A percentile compares a stretch with the other conserved stretches of the same genome.
Conservation (phyloP, 2,888 invertebrate genomes). For the Maniola hyperantus region DNA sequence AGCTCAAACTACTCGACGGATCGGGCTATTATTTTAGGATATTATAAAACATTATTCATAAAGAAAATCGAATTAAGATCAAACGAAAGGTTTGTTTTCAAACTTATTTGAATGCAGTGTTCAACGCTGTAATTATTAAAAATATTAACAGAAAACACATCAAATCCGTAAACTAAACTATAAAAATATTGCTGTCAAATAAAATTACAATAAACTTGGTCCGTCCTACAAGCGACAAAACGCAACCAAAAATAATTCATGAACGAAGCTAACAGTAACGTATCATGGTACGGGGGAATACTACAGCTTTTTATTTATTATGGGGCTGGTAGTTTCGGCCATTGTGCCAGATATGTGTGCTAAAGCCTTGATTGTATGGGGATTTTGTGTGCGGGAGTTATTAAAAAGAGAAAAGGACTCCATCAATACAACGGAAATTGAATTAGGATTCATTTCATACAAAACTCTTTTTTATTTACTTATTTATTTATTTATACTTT, state of each 20-base stretch:
- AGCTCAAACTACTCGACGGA: too few relatives aligned
- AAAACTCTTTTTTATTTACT: conserved; percentile 35
- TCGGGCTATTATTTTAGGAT: too few relatives aligned
- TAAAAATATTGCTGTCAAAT: not conserved
- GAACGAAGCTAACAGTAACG: conserved; percentile 29
- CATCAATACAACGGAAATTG: conserved; percentile 7
- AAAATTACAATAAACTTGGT: not conserved
- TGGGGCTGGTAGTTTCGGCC: conserved; percentile 74
- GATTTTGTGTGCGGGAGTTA: conserved; percentile 63
- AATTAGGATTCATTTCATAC: conserved; percentile 14
- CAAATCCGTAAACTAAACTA: too few relatives aligned
- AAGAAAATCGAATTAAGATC: too few relatives aligned
- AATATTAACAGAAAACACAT: too few relatives aligned
- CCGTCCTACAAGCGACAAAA: not conserved
- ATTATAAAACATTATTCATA: too few relatives aligned
- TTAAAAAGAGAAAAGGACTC: conserved; percentile 19
- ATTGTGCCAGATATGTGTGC: conserved; percentile 70
- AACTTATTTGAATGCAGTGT: too few relatives aligned
- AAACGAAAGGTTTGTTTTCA: too few relatives aligned
- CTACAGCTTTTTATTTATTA: conserved; percentile 77
- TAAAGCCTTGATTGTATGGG: conserved; percentile 73
- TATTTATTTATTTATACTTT: too few relatives aligned
- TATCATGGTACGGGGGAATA: conserved; percentile 61
- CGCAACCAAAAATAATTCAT: conserved; percentile 43
- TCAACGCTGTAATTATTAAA: too few relatives aligned